These are phyloP conservation scores for Microtus oregoni DNA, from an alignment of 2,113 vertebrate species.

Conservation along the genomic window DNA sequence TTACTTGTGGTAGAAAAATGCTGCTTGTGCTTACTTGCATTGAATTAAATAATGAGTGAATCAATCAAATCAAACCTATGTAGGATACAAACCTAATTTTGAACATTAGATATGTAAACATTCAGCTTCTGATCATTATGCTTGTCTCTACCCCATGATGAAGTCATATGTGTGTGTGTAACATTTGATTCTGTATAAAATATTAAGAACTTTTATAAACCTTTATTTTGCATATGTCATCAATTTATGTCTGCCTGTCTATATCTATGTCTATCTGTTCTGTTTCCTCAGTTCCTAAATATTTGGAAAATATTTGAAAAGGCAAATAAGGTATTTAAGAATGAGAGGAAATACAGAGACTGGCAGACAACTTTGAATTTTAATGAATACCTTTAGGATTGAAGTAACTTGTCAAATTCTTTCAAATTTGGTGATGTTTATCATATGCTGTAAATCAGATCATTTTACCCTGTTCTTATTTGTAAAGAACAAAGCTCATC, in stretches of 20 bases:
- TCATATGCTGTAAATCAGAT: slow-evolving; percentile 5
- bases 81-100: slow-evolving; percentile 31
- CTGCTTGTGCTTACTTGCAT: slow-evolving; percentile 36
- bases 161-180: slow-evolving; percentile 35
- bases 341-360: slow-evolving; percentile 22
- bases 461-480: slow-evolving; percentile 5
- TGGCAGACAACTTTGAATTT: slow-evolving; percentile 59
- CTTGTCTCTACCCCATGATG: neutral
- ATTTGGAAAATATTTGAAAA: slow-evolving; percentile 45
- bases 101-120: slow-evolving; percentile 27
- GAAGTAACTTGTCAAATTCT: slow-evolving; percentile 34
- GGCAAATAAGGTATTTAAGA: slow-evolving; percentile 24
- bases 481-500: slow-evolving; percentile 3
- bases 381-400: slow-evolving; percentile 52
- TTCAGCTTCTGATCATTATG: slow-evolving; percentile 50
- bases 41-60: slow-evolving; percentile 32
- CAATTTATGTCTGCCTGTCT: neutral
- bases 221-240: neutral
- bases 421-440: slow-evolving; percentile 61
- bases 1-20: slow-evolving; percentile 60
- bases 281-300: neutral
- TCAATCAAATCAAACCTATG: slow-evolving; percentile 55
- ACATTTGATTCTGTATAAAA: slow-evolving; percentile 49
- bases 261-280: neutral
- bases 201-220: slow-evolving; percentile 65